Evolutionary conservation across 2,888 invertebrate species (phyloP).

Genomic region (Ornithoptera priamus): DNA sequence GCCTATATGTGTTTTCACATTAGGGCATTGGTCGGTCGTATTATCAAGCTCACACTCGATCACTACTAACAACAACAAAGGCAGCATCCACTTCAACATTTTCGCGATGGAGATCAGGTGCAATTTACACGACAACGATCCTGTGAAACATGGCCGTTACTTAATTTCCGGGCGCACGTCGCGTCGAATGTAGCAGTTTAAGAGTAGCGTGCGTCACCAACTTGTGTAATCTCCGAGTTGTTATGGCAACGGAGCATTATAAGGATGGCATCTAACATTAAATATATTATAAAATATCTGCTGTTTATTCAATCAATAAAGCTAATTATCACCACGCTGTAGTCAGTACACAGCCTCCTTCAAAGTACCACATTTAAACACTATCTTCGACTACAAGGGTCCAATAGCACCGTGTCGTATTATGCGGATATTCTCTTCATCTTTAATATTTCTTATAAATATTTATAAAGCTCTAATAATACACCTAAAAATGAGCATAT

Average conservation of each 20-base stretch:
- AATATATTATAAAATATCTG: no score
- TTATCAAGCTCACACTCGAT: conserved; percentile 38
- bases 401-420: no score
- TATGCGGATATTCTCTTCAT: no score
- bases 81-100: conserved; percentile 12
- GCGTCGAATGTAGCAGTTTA: conserved; percentile 4
- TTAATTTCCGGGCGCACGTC: conserved; percentile 10
- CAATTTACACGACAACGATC: conserved; percentile 29
- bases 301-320: no score
- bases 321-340: no score
- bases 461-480: no score
- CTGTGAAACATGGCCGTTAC: conserved; percentile 25
- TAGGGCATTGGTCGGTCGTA: conserved; percentile 50
- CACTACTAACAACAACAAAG: conserved; percentile 34
- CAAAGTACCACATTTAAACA: no score
- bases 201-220: conserved; percentile 1
- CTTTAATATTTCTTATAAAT: no score
- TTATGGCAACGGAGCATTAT: conserved; percentile 1
- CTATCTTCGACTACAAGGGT: no score
- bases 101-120: not conserved
- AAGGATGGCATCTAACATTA: not conserved
- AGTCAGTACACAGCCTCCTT: no score
- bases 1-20: conserved; percentile 52
- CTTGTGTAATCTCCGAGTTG: conserved; percentile 2
- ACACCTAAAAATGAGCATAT: no score